A percentile compares a stretch with the other conserved stretches of the same genome.
These are phyloP conservation scores for Strigamia crassipes DNA, from an alignment of 2,888 invertebrate species.

Conservation along the genomic window DNA sequence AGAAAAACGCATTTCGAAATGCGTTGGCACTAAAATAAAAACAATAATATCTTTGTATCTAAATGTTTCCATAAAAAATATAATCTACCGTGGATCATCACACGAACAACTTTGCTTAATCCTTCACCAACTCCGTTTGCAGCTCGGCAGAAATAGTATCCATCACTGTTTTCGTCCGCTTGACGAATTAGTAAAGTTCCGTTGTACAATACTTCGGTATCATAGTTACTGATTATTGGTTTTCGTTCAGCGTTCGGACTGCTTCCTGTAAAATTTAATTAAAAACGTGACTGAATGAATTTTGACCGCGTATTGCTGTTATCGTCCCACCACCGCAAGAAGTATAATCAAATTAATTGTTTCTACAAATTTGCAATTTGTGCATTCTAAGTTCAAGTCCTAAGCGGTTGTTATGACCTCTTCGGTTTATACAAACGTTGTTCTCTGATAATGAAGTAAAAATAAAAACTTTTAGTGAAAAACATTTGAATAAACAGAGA, in stretches of 20 bases:
- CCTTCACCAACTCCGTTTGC: slow-evolving; percentile 95
- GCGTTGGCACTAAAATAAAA: slow-evolving; percentile 73
- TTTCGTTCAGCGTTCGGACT: slow-evolving; percentile 92
- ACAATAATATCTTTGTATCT: not conserved
- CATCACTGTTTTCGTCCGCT: slow-evolving; percentile 91
- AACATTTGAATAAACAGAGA: no score
- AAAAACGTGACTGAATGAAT: slow-evolving; percentile 6
- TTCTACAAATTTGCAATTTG: not conserved
- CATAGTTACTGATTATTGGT: slow-evolving; percentile 84
- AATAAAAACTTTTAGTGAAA: no score
- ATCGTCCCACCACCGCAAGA: not conserved
- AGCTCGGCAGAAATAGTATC: slow-evolving; percentile 93
- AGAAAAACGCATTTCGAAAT: slow-evolving; percentile 87
- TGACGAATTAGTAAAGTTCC: slow-evolving; percentile 88
- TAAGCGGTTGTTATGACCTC: no score
- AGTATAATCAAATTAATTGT: not conserved
- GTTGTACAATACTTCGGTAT: slow-evolving; percentile 85
- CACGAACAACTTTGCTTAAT: slow-evolving; percentile 88
- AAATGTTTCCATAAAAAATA: slow-evolving; percentile 8
- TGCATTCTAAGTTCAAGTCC: no score
- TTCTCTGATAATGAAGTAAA: no score
- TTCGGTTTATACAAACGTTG: no score
- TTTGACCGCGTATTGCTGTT: not conserved
- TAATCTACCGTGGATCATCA: slow-evolving; percentile 82
- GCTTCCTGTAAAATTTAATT: slow-evolving; percentile 67